phyloP scores from a whole-genome alignment of 2,888 invertebrate species.

The Caenorhabditis virilis region DNA sequence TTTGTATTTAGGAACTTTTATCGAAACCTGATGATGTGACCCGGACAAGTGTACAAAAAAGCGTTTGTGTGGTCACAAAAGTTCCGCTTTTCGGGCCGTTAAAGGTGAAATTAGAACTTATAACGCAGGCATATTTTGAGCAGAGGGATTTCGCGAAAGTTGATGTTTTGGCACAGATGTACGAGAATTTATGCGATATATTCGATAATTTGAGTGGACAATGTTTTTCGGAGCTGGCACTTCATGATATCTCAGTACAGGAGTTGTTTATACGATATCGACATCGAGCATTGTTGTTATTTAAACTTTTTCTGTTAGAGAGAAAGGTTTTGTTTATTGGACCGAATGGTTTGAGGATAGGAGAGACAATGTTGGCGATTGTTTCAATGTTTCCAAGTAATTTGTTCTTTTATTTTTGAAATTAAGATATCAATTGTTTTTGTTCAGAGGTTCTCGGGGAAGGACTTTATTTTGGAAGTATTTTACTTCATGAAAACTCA shows the following conservation, averaged over 20 bases:
- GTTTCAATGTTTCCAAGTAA: conserved; percentile 84
- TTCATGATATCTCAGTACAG: conserved; percentile 77
- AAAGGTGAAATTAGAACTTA: conserved; percentile 88
- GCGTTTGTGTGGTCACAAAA: conserved; percentile 84
- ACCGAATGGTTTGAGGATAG: conserved; percentile 80
- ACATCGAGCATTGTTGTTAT: conserved; percentile 87
- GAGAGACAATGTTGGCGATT: conserved; percentile 83
- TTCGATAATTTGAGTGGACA: conserved; percentile 70
- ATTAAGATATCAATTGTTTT: conserved; percentile 1
- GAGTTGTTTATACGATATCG: conserved; percentile 84
- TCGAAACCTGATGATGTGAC: conserved; percentile 93
- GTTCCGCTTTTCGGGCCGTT: conserved; percentile 88
- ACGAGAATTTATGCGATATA: conserved; percentile 86
- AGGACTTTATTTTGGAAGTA: conserved; percentile 49
- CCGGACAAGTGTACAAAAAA: conserved; percentile 94
- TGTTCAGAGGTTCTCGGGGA: conserved; percentile 63
- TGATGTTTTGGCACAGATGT: conserved; percentile 82
- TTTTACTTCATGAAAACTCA: conserved; percentile 8
- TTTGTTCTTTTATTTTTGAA: conserved; percentile 4
- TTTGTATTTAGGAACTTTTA: conserved; percentile 78
- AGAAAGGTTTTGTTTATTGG: conserved; percentile 84
- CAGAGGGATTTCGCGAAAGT: conserved; percentile 75
- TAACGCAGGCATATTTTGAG: conserved; percentile 95
- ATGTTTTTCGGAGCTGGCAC: conserved; percentile 21
- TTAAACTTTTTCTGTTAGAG: conserved; percentile 88